Evolutionary conservation across 2,113 vertebrate genomes (phyloP), one percentile per base, ranked within the genome.

Genomic region (Gallinago paraguaiae): DNA sequence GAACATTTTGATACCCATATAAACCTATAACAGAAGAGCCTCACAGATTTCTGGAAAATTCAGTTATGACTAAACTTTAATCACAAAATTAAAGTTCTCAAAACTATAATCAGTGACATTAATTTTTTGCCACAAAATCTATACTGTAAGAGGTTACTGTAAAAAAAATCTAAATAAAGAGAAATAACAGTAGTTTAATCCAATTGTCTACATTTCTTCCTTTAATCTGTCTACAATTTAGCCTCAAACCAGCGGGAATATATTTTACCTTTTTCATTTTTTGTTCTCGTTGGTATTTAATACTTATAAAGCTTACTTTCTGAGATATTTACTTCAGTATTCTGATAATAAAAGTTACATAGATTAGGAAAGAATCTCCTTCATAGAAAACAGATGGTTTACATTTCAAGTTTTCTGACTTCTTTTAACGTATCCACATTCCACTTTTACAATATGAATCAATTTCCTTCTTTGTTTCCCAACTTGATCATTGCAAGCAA

Each of bases 311-410:
- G 41, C 17, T 45, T 74, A 69, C 4, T 81, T 80, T 61, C 30
- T 35, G n/a, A 84, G n/a, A 35, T 33, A 72, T 16, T 80, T 61
- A n/a, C 35, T 79, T 76, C 35, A 48, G 25, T 41, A 72, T 13
- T 67, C 48, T 82, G 48, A 35, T 46, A 71, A 74, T 31, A 67
- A 69, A 87, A 78, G 16, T 57, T 69, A 30, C 4, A 28, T 8
- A 17, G 28, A 64, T 63, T 80, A 80, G 63, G 45, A 80, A 64
- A 88, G 41, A 76, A 78, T 23, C 9, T 61, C 35, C 35, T 86
- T 64, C 56, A 74, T 8, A 77, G 64, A 75, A 78, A 95, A 67
- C 86, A 96, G 88, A 95, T 74, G 71, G 68, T 82, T 79, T 67
- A 50, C 46, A 82, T 51, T 84, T 93, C 53, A 76, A 3, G 0